Base-by-base conservation (phyloP, 1,140 invertebrate species). In the Apocrypta bakeri region DNA sequence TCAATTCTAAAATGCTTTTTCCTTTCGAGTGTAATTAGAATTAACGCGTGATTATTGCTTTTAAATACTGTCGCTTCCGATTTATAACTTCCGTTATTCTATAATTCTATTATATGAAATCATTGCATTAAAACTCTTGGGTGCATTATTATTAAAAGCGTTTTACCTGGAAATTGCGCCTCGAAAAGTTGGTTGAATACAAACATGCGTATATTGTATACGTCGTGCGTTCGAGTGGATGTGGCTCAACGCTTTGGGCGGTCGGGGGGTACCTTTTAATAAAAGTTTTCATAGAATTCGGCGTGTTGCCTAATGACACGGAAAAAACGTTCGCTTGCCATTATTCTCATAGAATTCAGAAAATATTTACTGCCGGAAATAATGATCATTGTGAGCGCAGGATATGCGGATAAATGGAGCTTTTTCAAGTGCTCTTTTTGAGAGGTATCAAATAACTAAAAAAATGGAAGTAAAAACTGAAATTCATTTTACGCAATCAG, bases 141-240 rank as follows among this genome's bases (percentile, higher is more conserved):
- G 33, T 37, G 9, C 33, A 37, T 37, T 37, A 17, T 56, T 0
- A n/a, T 56, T 17, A 1, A 56, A 56, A 56, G 48, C 21, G n/a
- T 21, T 56, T 7, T 21, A 4, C 4, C 48, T 6, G 17, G 1
- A 12, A 56, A 74, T 74, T 74, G 72, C 42, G 24, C 11, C n/a
- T 74, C 12, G 40, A 48, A 74, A 74, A 74, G 31, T 74, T 74
- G 24, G 12, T 24, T 14, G 72, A 74, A 74, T 74, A 74, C 48
- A 56, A 56, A 17, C 48, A 0, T 1, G 48, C 48, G 48, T 17
- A 17, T 6, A n/a, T 37, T 56, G n/a, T 56, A n/a, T 21, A 1
- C 14, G 48, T 56, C n/a, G 21, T 56, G 21, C 25, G 25, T 66
- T 66, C 63, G 27, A 66, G 8, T 12, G 63, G 25, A 66, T 27